Percentiles rank a stretch among this genome's conserved stretches.
Evolutionary conservation across 2,888 invertebrate species (phyloP).

Genomic region (Clitarchus hookeri): DNA sequence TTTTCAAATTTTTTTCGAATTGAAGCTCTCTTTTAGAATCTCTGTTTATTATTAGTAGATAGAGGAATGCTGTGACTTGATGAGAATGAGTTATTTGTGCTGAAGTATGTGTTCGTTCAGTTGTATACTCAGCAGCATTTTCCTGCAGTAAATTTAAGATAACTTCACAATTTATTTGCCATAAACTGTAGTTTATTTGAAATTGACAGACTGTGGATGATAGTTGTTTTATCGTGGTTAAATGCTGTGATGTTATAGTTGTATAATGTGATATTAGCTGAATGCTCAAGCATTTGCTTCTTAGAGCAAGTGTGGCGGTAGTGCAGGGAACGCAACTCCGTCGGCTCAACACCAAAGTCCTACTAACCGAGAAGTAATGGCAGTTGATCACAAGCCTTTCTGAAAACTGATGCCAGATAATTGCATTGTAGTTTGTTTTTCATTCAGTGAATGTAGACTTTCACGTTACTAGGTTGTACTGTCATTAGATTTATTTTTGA

Average conservation of each 20-base stretch:
- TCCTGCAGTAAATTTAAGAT: too few relatives aligned
- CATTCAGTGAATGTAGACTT: neutral
- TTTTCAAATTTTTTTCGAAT: neutral
- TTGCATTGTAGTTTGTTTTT: neutral
- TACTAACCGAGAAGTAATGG: neutral
- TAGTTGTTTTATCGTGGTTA: neutral
- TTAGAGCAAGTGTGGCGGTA: neutral
- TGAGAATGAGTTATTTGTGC: neutral
- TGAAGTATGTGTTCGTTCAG: neutral
- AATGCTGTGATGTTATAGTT: conserved; percentile 10
- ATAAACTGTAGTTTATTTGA: too few relatives aligned
- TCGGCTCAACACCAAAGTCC: neutral
- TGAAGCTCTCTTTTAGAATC: conserved; percentile 4
- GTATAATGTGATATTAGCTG: conserved; percentile 14
- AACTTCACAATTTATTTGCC: too few relatives aligned
- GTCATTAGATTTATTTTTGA: too few relatives aligned
- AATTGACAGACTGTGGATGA: too few relatives aligned
- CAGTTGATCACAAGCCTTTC: neutral
- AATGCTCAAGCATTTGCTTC: neutral
- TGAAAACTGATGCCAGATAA: neutral
- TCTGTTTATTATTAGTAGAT: neutral
- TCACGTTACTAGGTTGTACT: neutral
- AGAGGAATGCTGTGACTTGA: neutral
- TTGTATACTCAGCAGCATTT: neutral
- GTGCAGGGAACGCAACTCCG: neutral